Evolutionary conservation across 2,797 vertebrate species (phyloP).

Genomic region (Nothura maculosa): DNA sequence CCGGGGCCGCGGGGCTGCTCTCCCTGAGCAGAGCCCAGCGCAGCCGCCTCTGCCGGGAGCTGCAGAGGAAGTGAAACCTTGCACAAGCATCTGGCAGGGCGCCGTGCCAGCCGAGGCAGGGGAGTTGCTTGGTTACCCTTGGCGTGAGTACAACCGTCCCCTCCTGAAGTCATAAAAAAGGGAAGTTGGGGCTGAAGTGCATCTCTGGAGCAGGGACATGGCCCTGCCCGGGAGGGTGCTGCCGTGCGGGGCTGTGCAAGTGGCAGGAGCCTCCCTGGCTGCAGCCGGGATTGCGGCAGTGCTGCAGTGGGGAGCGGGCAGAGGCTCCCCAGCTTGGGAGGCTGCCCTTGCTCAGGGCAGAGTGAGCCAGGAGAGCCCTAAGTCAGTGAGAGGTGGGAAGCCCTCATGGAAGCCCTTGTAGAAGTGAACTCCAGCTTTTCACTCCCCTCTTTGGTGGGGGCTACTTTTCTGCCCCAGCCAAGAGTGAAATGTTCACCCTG

Average conservation of each 20-base stretch:
- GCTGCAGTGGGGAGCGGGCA: neutral
- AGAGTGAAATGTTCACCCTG: rapidly evolving
- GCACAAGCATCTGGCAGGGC: slow-evolving; percentile 12
- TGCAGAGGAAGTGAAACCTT: slow-evolving; percentile 51
- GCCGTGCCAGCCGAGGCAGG: neutral
- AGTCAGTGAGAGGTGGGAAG: neutral
- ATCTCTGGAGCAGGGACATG: neutral
- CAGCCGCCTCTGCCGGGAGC: neutral
- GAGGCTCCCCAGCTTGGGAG: neutral
- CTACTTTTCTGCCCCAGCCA: neutral
- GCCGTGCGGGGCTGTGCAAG: neutral
- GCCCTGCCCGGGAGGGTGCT: neutral
- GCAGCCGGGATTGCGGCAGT: neutral
- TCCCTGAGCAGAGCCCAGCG: neutral
- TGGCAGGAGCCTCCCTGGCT: neutral
- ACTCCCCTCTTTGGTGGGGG: rapidly evolving
- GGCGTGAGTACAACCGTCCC: slow-evolving; percentile 2
- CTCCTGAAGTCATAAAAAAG: neutral
- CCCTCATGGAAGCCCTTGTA: neutral
- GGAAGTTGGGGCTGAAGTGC: neutral
- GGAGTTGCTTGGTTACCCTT: neutral
- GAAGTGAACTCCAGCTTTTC: neutral
- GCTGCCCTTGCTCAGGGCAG: neutral
- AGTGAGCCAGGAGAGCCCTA: neutral
- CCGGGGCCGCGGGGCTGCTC: too few species aligned